A percentile compares a stretch with the other conserved stretches of the same genome.
Evolutionary conservation across 37 sponge, comb jelly and placozoan species (phyloP).

Genomic region (Beroe ovata): DNA sequence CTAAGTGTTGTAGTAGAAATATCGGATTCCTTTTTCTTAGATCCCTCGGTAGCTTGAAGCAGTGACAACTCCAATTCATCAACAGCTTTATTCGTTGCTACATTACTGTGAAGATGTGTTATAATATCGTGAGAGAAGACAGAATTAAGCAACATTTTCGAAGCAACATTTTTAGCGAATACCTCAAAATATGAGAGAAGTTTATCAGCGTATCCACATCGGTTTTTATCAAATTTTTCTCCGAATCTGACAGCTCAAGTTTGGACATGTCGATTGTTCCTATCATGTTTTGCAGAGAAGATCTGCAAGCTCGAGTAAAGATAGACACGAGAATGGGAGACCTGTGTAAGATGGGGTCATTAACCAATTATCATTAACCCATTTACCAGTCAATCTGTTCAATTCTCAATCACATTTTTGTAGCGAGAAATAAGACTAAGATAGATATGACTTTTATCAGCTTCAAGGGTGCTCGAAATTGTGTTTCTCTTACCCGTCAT

Average conservation of each 20-base stretch:
- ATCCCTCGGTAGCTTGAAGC: conserved; percentile 55
- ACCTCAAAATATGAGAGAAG: conserved; percentile 60
- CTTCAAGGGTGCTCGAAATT: no score
- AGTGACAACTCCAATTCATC: conserved; percentile 59
- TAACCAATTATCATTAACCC: no score
- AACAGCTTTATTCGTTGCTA: conserved; percentile 1
- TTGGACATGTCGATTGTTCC: conserved; percentile 43
- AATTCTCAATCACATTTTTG: no score
- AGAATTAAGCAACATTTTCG: no score
- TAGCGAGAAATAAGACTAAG: no score
- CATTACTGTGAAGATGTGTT: no score
- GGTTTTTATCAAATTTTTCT: conserved; percentile 32
- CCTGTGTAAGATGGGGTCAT: conserved; percentile 23
- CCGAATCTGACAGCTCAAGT: conserved; percentile 29
- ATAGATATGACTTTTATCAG: no score
- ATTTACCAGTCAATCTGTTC: no score
- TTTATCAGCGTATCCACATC: conserved; percentile 63
- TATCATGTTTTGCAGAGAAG: conserved; percentile 67
- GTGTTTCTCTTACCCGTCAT: conserved; percentile 70
- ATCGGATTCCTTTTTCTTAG: conserved; percentile 70
- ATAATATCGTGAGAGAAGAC: no score
- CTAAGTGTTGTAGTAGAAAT: conserved; percentile 73
- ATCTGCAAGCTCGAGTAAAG: conserved; percentile 73
- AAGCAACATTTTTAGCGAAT: no score
- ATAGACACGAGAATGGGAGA: conserved; percentile 71